These are phyloP conservation scores for Idaea biselata DNA, from an alignment of 2,888 invertebrate species.

Conservation along the genomic window DNA sequence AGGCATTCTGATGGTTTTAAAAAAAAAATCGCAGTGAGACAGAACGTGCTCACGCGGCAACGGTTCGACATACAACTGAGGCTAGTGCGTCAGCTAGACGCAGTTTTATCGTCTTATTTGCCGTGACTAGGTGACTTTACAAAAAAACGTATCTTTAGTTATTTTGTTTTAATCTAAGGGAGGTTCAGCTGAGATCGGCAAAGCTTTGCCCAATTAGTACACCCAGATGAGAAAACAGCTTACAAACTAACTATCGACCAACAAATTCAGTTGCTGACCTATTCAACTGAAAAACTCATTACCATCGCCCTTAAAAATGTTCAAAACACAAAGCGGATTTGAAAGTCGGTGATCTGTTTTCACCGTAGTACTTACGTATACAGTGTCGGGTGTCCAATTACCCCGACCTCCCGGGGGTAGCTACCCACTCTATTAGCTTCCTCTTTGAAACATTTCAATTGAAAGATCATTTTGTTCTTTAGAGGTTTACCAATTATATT, in stretches of 20 bases:
- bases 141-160: too few species aligned
- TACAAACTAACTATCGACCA: too few species aligned
- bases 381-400: slow-evolving; percentile 11
- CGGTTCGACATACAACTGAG: too few species aligned
- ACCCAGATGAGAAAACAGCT: too few species aligned
- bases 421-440: slow-evolving; percentile 7
- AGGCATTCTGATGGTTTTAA: too few species aligned
- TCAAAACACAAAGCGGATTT: not conserved
- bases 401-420: slow-evolving; percentile 8
- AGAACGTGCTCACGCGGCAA: too few species aligned
- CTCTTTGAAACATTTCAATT: slow-evolving; percentile 11
- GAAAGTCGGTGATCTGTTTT: not conserved
- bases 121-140: too few species aligned
- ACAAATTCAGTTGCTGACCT: not conserved
- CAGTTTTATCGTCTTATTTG: too few species aligned
- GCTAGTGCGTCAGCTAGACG: too few species aligned
- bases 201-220: slow-evolving; percentile 3
- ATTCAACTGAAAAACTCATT: not conserved
- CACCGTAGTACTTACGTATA: not conserved
- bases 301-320: not conserved
- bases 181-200: not conserved
- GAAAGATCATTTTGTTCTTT: slow-evolving; percentile 1
- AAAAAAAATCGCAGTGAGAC: too few species aligned
- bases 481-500: not conserved
- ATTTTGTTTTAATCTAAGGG: too few species aligned